Evolutionary conservation across 2,888 invertebrate species (phyloP), one percentile per base, ranked within the genome.

Genomic region (Drepanosiphum platanoidis): DNA sequence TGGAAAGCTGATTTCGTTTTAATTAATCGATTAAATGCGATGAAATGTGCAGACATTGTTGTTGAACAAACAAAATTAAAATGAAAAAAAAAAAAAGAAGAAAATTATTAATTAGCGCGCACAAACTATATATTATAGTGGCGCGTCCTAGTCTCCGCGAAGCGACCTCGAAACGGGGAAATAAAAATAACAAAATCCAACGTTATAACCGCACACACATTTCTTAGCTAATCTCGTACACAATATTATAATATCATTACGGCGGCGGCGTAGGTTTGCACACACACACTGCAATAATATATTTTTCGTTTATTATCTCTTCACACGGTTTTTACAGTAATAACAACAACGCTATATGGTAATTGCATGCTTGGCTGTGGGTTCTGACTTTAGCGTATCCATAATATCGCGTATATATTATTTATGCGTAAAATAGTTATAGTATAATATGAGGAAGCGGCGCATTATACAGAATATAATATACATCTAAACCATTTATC

Each of bases 401-500:
- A 30, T n/a, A n/a, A 30, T 64, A 64, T 30, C 64, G 64, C 13
- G 13, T 27, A 9, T 7, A 27, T 27, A 27, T 30, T 9, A 13
- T n/a, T 1, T 42, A n/a, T n/a, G 27, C 61, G n/a, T n/a, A n/a
- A n/a, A n/a, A n/a, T n/a, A n/a, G n/a, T n/a, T n/a, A n/a, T n/a
- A n/a, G n/a, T n/a, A n/a, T n/a, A n/a, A n/a, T n/a, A n/a, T n/a
- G 61, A 61, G 72, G 42, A 72, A 72, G 52, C 52, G 52, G 52
- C 32, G 52, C n/a, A 52, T n/a, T 8, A 8, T 42, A 42, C 4
- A 52, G n/a, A n/a, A n/a, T n/a, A n/a, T n/a, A n/a, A n/a, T 52
- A 22, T 22, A 9, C 11, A 3, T 27, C 30, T 52, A 27, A 30
- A 42, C 61, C 46, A 58, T 77, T 77, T 77, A 84, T 66, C 66